Base-by-base conservation (phyloP, 2,888 invertebrate species). In the Tetramorium bicarinatum region DNA sequence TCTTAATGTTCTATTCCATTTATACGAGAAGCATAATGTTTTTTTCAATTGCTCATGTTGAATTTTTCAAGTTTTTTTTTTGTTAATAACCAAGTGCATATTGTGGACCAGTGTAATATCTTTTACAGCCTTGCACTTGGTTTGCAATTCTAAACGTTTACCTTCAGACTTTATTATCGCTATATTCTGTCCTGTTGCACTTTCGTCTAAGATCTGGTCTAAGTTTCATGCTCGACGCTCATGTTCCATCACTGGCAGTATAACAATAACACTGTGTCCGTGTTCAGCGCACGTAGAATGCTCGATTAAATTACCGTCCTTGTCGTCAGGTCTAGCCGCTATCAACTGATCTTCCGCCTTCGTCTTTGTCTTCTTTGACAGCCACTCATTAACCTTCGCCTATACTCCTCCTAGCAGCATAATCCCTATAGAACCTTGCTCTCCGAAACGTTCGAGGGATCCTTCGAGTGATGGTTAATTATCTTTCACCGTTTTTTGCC, bases 221-320 rank as follows among this genome's bases (percentile, higher is more conserved):
- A 71, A 59, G 69, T 79, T 49, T 71, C 59, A 80, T 47, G 4
- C 21, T 38, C 13, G n/a, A n/a, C 44, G 34, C 71, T 80, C 71
- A 38, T 80, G 71, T 79, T 71, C 25, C 79, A 80, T 71, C 59
- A 21, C 56, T 71, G 15, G 56, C 34, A 3, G 25, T 47, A 59
- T 49, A 71, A 79, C 79, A 71, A 80, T 80, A 80, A 59, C 79
- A 59, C 18, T 25, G 38, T 59, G 38, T 59, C 34, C 25, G 47
- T 47, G 47, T 71, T 25, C 47, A 3, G 47, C 34, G 69, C 47
- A 21, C 56, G 56, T 69, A 61, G 71, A 71, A 47, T 25, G 59
- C 59, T 80, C 47, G 71, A 71, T 80, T 80, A 71, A 71, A 80
- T 80, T 71, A 80, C 47, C 79, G 71, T 79, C 38, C 79, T 80